These are phyloP conservation scores for Lynx canadensis DNA, from an alignment of 2,113 vertebrate species.

Conservation along the genomic window DNA sequence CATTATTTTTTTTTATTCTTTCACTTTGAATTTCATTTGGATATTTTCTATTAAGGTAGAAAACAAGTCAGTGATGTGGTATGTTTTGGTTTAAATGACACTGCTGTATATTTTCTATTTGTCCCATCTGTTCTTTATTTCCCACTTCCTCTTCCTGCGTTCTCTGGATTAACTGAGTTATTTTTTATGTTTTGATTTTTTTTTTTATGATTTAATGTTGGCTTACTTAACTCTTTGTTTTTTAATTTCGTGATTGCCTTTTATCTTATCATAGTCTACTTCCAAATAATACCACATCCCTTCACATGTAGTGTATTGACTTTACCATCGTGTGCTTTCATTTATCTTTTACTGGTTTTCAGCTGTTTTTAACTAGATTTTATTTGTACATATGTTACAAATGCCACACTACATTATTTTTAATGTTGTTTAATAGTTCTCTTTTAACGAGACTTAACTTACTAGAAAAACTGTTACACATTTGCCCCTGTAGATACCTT, in stretches of 20 bases:
- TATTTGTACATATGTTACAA: background rate
- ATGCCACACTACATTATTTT: background rate
- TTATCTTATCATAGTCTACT: background rate
- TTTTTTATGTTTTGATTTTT: background rate
- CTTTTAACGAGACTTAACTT: background rate
- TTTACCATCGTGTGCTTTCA: background rate
- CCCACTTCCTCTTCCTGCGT: background rate
- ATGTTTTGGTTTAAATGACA: background rate
- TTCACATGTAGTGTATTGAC: background rate
- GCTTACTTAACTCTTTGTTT: background rate
- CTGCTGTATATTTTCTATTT: background rate
- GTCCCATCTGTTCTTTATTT: background rate
- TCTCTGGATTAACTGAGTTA: background rate
- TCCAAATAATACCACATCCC: background rate
- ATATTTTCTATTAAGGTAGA: background rate
- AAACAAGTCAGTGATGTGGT: background rate
- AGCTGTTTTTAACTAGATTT: background rate
- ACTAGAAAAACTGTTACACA: background rate
- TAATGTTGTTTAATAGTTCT: background rate
- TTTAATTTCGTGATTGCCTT: background rate
- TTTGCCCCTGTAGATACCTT: background rate
- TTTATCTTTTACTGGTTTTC: background rate
- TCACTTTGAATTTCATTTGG: conserved; percentile 2
- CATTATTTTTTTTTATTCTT: background rate
- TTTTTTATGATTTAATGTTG: background rate